These are phyloP conservation scores for Siniperca chuatsi DNA, from an alignment of 2,113 vertebrate genomes.

Conservation along the genomic window DNA sequence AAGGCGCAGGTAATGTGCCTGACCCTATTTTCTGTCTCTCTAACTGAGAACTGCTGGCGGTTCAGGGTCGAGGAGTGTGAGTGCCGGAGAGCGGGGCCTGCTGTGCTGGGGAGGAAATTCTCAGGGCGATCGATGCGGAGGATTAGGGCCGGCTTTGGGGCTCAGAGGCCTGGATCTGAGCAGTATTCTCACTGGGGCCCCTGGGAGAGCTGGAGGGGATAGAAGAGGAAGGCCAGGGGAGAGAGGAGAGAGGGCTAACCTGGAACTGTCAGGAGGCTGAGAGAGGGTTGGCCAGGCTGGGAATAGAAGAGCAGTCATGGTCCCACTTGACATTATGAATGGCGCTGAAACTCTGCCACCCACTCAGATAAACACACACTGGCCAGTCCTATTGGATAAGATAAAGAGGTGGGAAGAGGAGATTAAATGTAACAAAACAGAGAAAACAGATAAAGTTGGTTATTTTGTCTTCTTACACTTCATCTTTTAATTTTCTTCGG, in stretches of 20 bases:
- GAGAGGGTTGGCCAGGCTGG: slow-evolving; percentile 75
- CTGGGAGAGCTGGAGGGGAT: slow-evolving; percentile 73
- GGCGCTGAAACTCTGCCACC: slow-evolving; percentile 64
- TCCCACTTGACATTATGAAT: slow-evolving; percentile 76
- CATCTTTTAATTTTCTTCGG: slow-evolving; percentile 65
- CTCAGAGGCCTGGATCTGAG: slow-evolving; percentile 87
- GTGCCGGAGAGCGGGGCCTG: slow-evolving; percentile 67
- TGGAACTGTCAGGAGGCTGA: slow-evolving; percentile 86
- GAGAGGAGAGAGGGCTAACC: slow-evolving; percentile 80
- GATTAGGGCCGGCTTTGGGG: slow-evolving; percentile 87
- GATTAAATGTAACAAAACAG: slow-evolving; percentile 39
- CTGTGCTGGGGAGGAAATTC: slow-evolving; percentile 85
- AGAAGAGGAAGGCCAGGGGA: slow-evolving; percentile 70
- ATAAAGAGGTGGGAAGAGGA: slow-evolving; percentile 28
- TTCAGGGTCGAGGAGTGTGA: slow-evolving; percentile 69
- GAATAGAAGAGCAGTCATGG: slow-evolving; percentile 70
- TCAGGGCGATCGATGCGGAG: slow-evolving; percentile 87
- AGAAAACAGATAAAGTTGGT: slow-evolving; percentile 52
- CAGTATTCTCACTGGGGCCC: slow-evolving; percentile 82
- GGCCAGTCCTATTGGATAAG: slow-evolving; percentile 45
- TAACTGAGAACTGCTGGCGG: slow-evolving; percentile 56
- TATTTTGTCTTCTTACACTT: slow-evolving; percentile 53
- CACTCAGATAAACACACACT: slow-evolving; percentile 64
- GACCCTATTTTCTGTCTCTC: slow-evolving; percentile 44
- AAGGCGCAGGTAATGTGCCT: slow-evolving; percentile 56